A percentile compares a stretch with the other conserved stretches of the same genome.
phyloP scores from a whole-genome alignment of 2,797 vertebrate genomes.

The Numenius phaeopus region DNA sequence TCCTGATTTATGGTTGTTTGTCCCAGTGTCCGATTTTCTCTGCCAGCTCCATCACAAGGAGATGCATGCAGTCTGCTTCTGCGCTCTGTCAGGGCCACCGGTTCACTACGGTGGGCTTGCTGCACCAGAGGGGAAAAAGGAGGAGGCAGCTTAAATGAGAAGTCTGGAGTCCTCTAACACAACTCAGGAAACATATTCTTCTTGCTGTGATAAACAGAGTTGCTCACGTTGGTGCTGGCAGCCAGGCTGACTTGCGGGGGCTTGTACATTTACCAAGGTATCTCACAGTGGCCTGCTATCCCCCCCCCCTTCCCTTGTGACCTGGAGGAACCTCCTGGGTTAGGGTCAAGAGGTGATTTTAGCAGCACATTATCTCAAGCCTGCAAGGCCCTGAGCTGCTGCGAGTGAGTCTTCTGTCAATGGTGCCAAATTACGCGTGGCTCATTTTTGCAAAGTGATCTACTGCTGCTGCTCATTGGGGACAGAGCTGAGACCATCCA shows the following conservation, averaged over 20 bases:
- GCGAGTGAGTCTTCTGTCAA: constrained; percentile 62
- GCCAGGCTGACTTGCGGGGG: background rate
- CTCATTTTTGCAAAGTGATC: constrained; percentile 75
- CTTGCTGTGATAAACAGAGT: constrained; percentile 41
- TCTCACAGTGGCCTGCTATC: constrained; percentile 9
- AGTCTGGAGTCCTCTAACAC: constrained; percentile 25
- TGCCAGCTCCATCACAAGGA: constrained; percentile 54
- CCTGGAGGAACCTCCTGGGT: constrained; percentile 47
- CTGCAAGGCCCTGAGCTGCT: constrained; percentile 46
- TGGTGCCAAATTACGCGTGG: constrained; percentile 75
- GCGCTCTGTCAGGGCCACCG: background rate
- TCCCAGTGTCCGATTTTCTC: constrained; percentile 67
- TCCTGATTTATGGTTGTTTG: constrained; percentile 76
- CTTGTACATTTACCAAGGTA: constrained; percentile 45
- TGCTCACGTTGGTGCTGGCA: background rate
- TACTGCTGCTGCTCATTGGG: constrained; percentile 69
- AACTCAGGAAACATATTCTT: constrained; percentile 16
- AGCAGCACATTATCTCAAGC: constrained; percentile 63
- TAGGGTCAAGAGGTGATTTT: constrained; percentile 72
- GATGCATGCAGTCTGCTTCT: constrained; percentile 30
- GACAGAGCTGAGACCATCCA: constrained; percentile 59
- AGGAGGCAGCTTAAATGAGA: constrained; percentile 12
- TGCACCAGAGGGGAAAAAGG: background rate
- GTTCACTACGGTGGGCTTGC: background rate
- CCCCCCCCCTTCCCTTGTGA: constrained; percentile 34